Evolutionary conservation across 2,888 invertebrate species (phyloP), one percentile per base, ranked within the genome.

Genomic region (Pristionchus exspectatus): DNA sequence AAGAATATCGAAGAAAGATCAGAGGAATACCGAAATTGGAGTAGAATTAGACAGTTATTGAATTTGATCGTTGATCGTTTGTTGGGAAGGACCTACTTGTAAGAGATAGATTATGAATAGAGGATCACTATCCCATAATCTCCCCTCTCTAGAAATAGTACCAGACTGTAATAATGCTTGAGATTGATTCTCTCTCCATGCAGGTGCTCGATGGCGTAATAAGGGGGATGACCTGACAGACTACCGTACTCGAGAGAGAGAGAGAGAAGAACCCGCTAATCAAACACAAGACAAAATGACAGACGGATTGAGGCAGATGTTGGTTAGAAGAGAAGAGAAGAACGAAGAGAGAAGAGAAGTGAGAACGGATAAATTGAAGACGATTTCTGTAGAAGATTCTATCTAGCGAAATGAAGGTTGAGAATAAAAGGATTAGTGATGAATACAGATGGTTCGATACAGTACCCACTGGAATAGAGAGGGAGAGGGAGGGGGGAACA

Each of bases 221-320:
- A 27, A 38, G 33, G 33, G 38, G 50, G 38, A 63, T n/a, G 86
- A 50, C 24, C 38, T 24, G 63, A 33, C 38, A 63, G 59, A 77
- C n/a, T 44, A 54, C 44, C 50, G 54, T 44, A 83, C 21, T 27
- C 83, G 27, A 72, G 72, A 72, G 33, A 5, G 30, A 74, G 74
- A 14, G 59, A 33, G 85, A 59, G 38, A 33, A 44, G 87, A 87
- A 59, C 59, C 87, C 69, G 87, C 66, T 87, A 87, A 87, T 87
- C 87, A 87, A 87, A 87, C 87, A 87, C 27, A 86, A 86, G 30
- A 50, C 50, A 24, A 63, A 63, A 63, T 30, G 56, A 63, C 56
- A 85, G 56, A 85, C 33, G 85, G 74, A 85, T 38, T 30, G 69
- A 27, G 87, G 69, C 87, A 87, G 87, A 87, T 87, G 87, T 87